Base-by-base conservation (phyloP, 1,140 invertebrate species). In the Sycophila sp. region DNA sequence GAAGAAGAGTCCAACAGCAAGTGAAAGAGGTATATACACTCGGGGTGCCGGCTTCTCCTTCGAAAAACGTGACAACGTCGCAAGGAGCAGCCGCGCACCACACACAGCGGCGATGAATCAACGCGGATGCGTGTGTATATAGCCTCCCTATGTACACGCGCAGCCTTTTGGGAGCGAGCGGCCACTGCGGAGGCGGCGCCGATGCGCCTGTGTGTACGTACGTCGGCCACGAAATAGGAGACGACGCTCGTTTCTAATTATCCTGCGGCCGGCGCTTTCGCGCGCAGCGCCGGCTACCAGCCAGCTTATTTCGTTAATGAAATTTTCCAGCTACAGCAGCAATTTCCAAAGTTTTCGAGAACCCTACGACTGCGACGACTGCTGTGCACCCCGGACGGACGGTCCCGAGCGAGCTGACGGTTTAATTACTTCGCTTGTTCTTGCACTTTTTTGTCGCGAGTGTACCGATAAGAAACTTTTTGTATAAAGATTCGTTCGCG, bases 41-140 rank as follows among this genome's bases (percentile, higher is more conserved):
- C 15, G 53, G 5, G 13, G 11, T 7, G 6, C 13, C 45, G 45
- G 17, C 17, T 22, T 58, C 1, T 32, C n/a, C 32, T 24, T 38
- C 15, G 36, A 55, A 42, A 40, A 55, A 65, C 24, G 32, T 55
- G 49, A 55, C 63, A 55, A 42, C 49, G 26, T 36, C 30, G 34
- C 63, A 10, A 42, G 19, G 5, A 47, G 7, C 2, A 45, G 42
- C 13, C 2, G 42, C 42, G 40, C n/a, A 17, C 0, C 17, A 7
- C 19, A 47, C 3, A 11, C 19, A 11, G 28, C 32, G 22, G 7
- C 24, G 30, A 51, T 65, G 47, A 65, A 53, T 65, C 62, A 65
- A 53, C 24, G 40, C 32, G 62, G 34, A 22, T 36, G 62, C 17
- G 47, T 49, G 45, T 15, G 2, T 17, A 17, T n/a, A n/a, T 47